Percentiles rank a stretch among this genome's conserved stretches.
Conservation (phyloP, 2,113 vertebrate genomes). For the Pseudorectes ferrugineus region DNA sequence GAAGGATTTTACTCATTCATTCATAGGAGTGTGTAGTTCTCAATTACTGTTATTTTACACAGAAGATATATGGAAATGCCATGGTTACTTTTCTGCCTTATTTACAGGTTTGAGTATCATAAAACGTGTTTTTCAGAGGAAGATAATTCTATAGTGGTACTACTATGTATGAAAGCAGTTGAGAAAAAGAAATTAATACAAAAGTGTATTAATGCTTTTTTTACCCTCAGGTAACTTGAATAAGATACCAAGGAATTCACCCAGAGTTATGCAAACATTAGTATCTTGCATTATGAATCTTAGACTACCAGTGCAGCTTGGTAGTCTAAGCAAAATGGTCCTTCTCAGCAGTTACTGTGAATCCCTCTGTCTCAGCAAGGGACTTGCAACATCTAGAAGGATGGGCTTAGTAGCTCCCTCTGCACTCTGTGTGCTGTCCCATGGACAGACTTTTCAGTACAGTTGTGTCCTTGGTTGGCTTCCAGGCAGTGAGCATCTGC, state of each 20-base stretch:
- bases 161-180: not conserved
- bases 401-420: not conserved
- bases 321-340: not conserved
- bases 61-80: not conserved
- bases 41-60: not conserved
- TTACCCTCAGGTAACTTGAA: not conserved
- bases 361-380: not conserved
- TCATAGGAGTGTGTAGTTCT: not conserved
- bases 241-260: not conserved
- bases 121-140: not conserved
- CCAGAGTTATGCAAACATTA: not conserved
- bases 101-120: not conserved
- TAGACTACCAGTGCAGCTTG: not conserved
- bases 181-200: not conserved
- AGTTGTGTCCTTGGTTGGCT: not conserved
- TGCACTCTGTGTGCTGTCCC: not conserved
- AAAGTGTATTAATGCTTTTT: not conserved
- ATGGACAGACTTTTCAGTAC: not conserved
- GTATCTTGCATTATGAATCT: not conserved
- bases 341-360: not conserved
- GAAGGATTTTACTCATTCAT: not conserved
- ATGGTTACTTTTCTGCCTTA: not conserved
- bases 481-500: not conserved
- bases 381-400: not conserved
- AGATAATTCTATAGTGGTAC: not conserved